phyloP scores from a whole-genome alignment of 1,140 invertebrate genomes.

The Helicoverpa zea region DNA sequence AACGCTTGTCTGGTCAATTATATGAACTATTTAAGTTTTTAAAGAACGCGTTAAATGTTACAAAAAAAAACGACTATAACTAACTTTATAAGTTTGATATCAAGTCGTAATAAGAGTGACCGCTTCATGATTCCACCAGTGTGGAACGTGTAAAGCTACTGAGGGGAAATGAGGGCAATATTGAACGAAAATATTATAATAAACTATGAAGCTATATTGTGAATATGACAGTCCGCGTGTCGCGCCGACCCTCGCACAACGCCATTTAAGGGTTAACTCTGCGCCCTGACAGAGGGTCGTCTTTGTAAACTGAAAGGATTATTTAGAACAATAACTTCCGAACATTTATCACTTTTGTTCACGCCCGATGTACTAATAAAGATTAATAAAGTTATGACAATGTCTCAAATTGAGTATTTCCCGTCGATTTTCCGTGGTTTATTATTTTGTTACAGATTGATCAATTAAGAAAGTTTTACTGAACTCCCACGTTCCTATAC shows the following conservation, averaged over 20 bases:
- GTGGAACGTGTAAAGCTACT: constrained; percentile 51
- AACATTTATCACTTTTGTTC: constrained; percentile 75
- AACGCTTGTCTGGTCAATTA: too few species aligned
- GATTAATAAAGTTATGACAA: constrained; percentile 61
- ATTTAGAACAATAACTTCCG: constrained; percentile 71
- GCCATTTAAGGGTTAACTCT: constrained; percentile 74
- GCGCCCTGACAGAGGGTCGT: constrained; percentile 67
- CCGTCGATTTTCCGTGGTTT: constrained; percentile 27
- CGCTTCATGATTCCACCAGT: constrained; percentile 52
- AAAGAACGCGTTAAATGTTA: too few species aligned
- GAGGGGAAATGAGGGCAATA: constrained; percentile 70
- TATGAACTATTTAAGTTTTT: too few species aligned
- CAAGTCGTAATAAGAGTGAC: constrained; percentile 12
- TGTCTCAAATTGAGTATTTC: constrained; percentile 40
- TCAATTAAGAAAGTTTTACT: constrained; percentile 10
- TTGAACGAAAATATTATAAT: constrained; percentile 81
- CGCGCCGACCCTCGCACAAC: constrained; percentile 63
- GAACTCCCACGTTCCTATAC: neutral
- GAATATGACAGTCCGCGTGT: constrained; percentile 83
- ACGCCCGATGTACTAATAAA: constrained; percentile 60
- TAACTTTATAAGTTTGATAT: neutral
- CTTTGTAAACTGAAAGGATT: constrained; percentile 74
- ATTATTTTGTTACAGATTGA: neutral
- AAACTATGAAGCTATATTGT: constrained; percentile 82
- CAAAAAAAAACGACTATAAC: too few species aligned